Evolutionary conservation across 2,113 vertebrate species (phyloP).

Genomic region (Paradoxurus hermaphroditus): DNA sequence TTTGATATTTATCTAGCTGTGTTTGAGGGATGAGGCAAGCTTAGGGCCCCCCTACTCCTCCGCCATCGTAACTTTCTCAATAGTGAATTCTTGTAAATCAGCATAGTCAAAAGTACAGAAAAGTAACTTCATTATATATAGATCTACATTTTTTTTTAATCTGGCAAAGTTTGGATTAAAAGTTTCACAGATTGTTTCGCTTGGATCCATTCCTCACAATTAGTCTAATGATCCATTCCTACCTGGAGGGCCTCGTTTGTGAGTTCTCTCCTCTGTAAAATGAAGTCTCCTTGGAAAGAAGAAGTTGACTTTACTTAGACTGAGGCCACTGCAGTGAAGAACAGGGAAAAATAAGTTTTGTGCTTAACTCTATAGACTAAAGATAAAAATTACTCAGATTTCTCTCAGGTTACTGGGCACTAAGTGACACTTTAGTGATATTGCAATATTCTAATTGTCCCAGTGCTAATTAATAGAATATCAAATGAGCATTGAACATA

Average conservation of each 20-base stretch:
- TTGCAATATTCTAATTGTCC: not conserved
- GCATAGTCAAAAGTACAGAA: not conserved
- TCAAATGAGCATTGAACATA: not conserved
- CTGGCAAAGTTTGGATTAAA: not conserved
- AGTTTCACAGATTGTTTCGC: slow-evolving; percentile 20
- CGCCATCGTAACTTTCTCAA: not conserved
- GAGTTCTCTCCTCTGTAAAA: not conserved
- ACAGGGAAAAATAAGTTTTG: not conserved
- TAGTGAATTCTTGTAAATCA: not conserved
- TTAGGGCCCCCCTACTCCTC: too few species aligned
- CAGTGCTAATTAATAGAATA: not conserved
- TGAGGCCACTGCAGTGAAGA: not conserved
- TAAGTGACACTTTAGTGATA: slow-evolving; percentile 34
- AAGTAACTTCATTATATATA: not conserved
- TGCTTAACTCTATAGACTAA: not conserved
- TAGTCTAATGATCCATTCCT: slow-evolving; percentile 56
- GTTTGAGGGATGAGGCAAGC: too few species aligned
- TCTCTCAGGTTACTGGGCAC: not conserved
- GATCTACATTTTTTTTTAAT: not conserved
- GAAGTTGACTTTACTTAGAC: slow-evolving; percentile 42
- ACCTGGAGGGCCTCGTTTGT: slow-evolving; percentile 48
- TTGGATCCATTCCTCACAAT: slow-evolving; percentile 49
- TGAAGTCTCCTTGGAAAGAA: not conserved
- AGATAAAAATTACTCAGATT: slow-evolving; percentile 3
- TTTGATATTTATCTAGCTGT: too few species aligned